These are phyloP conservation scores for Otolemur crassicaudatus DNA, from an alignment of 2,797 vertebrate species.

Conservation along the genomic window DNA sequence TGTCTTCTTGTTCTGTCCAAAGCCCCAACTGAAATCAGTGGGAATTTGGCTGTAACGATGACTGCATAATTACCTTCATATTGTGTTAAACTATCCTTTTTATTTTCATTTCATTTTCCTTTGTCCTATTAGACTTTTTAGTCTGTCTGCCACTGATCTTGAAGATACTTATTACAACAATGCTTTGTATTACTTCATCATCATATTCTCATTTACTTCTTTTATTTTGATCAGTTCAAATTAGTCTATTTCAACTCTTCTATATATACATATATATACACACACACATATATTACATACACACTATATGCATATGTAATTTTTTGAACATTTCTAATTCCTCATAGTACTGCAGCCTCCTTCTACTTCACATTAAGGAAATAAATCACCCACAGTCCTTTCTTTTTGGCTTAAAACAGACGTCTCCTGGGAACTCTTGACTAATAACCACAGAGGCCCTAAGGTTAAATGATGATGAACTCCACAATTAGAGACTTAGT, in stretches of 20 bases:
- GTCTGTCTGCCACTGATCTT: neutral
- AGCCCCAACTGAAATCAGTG: neutral
- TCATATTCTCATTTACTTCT: neutral
- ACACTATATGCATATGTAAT: neutral
- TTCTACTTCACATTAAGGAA: neutral
- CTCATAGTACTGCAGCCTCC: neutral
- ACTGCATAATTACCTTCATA: neutral
- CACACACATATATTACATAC: neutral
- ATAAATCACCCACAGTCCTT: neutral
- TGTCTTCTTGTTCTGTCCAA: constrained; percentile 1
- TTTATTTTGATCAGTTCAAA: neutral
- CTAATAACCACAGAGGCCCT: neutral
- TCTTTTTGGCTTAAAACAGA: neutral
- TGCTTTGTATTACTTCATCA: neutral
- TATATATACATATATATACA: neutral
- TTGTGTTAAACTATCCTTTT: neutral
- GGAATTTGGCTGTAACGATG: neutral
- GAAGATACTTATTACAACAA: neutral
- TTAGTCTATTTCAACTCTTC: neutral
- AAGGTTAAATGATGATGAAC: constrained; percentile 57
- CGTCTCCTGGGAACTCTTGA: neutral
- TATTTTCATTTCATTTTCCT: constrained; percentile 36
- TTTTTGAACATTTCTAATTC: neutral
- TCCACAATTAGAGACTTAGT: neutral
- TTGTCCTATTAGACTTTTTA: neutral